phyloP scores from a whole-genome alignment of 2,113 vertebrate genomes.

The Mirounga angustirostris region DNA sequence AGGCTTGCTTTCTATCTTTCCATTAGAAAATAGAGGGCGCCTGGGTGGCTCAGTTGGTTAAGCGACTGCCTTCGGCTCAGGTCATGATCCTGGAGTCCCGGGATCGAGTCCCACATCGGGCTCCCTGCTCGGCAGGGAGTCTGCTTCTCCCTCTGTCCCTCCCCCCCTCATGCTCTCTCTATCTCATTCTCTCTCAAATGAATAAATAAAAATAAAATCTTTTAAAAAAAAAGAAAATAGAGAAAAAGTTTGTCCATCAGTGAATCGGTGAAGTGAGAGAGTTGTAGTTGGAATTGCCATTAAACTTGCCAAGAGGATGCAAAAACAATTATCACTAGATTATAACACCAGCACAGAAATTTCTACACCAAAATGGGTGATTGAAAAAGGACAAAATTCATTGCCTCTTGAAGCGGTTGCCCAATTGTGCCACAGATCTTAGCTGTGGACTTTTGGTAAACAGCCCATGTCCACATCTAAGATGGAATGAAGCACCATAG shows the following conservation, averaged over 20 bases:
- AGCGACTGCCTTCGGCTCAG: too few relatives aligned
- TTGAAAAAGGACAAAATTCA: not conserved
- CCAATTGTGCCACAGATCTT: not conserved
- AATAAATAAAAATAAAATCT: too few relatives aligned
- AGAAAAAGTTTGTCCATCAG: not conserved
- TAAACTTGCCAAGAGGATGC: not conserved
- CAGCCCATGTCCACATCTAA: not conserved
- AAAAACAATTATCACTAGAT: not conserved
- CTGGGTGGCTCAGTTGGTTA: too few relatives aligned
- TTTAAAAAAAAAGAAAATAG: constrained; percentile 39
- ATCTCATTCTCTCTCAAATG: too few relatives aligned
- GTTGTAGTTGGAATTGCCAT: not conserved
- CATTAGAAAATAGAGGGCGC: not conserved
- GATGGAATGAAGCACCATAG: not conserved
- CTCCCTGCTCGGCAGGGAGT: too few relatives aligned
- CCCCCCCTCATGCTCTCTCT: too few relatives aligned
- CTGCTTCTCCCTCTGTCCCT: too few relatives aligned
- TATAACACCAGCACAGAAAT: not conserved
- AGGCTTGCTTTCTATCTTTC: not conserved
- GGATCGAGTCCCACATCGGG: too few relatives aligned
- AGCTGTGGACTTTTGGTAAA: not conserved
- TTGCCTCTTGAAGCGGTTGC: not conserved
- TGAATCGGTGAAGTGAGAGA: not conserved
- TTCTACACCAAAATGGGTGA: not conserved
- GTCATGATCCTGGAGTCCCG: too few relatives aligned